Base-by-base conservation (phyloP, 2,797 vertebrate species). In the Hyperoplus immaculatus region DNA sequence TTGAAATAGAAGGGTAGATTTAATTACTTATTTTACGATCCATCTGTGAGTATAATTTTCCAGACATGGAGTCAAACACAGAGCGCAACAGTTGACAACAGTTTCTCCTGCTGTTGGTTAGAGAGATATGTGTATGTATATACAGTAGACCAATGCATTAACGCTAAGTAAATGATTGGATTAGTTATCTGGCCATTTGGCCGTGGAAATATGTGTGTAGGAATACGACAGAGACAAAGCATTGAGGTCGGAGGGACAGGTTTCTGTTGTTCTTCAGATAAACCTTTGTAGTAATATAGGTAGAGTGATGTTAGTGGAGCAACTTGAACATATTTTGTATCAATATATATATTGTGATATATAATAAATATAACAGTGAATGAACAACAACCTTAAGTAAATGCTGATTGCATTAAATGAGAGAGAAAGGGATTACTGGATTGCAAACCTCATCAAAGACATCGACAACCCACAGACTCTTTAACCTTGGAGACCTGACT, bases 401-500 rank as follows among this genome's bases (percentile, higher is more conserved):
- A 29, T 29, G 29, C 29, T 29, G 29, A 29, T 29, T 29, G 29
- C 29, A 29, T 29, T 29, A 29, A 29, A 29, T 29, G 29, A 3
- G 29, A 29, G 29, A 29, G 29, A 29, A 29, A 73, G 80, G 80
- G 76, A 92, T 90, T 88, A 86, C 82, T 70, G 85, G 77, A 87
- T 83, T 70, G 83, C 90, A 77, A 87, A 83, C 92, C 87, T 89
- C 88, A 88, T 92, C 88, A 89, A 89, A 92, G 83, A 80, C 89
- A 88, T 88, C 78, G 84, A 78, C 86, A 88, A 82, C 78, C 81
- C 70, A 80, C 73, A 77, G 87, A 86, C 88, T 89, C 77, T 89
- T 87, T 87, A 87, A 92, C 88, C 90, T 89, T 77, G 82, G 89
- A 92, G 90, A 84, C 86, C 79, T 65, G 63, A 85, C 78, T 84